Percentiles rank a stretch among this genome's conserved stretches.
Evolutionary conservation across 2,113 vertebrate genomes (phyloP).

Genomic region (Nanorana parkeri): DNA sequence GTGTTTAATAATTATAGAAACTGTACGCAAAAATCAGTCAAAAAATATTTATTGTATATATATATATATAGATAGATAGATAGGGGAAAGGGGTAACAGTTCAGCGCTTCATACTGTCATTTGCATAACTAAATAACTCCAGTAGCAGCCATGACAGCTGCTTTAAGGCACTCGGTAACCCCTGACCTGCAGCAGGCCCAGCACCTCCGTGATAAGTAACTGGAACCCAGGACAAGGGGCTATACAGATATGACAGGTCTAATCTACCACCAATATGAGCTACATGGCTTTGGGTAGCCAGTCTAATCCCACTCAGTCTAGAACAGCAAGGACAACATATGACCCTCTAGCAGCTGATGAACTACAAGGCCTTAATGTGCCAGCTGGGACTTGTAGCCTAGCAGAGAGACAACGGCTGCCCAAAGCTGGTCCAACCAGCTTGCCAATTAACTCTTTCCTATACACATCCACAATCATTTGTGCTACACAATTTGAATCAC

Average conservation of each 20-base stretch:
- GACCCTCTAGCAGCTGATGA: too few relatives aligned
- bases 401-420: too few relatives aligned
- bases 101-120: slow-evolving; percentile 26
- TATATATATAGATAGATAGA: neutral
- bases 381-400: too few relatives aligned
- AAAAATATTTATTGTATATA: slow-evolving; percentile 56
- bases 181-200: neutral
- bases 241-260: neutral
- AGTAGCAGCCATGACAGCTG: slow-evolving; percentile 41
- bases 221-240: neutral
- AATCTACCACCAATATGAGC: neutral
- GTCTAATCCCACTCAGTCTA: too few relatives aligned
- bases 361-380: too few relatives aligned
- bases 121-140: slow-evolving; percentile 48
- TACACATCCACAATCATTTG: neutral
- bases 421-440: neutral
- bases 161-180: slow-evolving; percentile 40
- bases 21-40: neutral
- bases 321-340: too few relatives aligned
- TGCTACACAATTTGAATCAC: slow-evolving; percentile 17
- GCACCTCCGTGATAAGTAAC: neutral
- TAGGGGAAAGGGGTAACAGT: slow-evolving; percentile 41
- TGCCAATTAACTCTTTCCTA: neutral
- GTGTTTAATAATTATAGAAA: neutral
- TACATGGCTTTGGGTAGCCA: neutral